phyloP scores from a whole-genome alignment of 2,888 invertebrate genomes.

The Cephus rjabovi region DNA sequence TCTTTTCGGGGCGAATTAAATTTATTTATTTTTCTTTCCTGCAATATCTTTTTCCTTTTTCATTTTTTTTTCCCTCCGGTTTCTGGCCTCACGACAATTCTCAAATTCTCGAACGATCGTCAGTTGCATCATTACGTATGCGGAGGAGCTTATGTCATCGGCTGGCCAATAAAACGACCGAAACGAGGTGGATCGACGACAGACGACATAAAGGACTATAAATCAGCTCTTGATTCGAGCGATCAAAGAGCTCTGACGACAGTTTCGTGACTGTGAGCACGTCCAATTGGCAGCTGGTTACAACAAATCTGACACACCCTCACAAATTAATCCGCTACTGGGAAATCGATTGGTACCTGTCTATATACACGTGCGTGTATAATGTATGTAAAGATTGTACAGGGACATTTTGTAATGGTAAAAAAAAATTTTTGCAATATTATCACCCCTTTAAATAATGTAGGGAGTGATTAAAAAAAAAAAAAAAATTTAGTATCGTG shows the following conservation, averaged over 20 bases:
- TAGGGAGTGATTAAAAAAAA: too few species aligned
- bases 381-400: background rate
- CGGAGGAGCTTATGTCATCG: slow-evolving; percentile 1
- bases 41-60: background rate
- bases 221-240: slow-evolving; percentile 1
- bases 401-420: background rate
- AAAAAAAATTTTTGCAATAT: too few species aligned
- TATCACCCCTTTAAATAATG: too few species aligned
- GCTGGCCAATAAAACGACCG: background rate
- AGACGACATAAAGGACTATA: slow-evolving; percentile 3
- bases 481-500: background rate
- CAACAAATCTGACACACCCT: background rate
- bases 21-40: background rate
- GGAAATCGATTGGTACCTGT: background rate
- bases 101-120: background rate
- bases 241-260: slow-evolving; percentile 1
- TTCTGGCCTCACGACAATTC: background rate
- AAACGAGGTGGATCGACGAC: slow-evolving; percentile 1
- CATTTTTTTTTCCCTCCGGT: background rate
- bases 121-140: background rate
- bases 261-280: background rate
- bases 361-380: background rate
- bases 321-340: slow-evolving; percentile 1
- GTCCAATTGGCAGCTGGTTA: slow-evolving; percentile 4
- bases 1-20: too few species aligned